Conservation (phyloP, 2,113 vertebrate species). For the Megaleporinus macrocephalus region DNA sequence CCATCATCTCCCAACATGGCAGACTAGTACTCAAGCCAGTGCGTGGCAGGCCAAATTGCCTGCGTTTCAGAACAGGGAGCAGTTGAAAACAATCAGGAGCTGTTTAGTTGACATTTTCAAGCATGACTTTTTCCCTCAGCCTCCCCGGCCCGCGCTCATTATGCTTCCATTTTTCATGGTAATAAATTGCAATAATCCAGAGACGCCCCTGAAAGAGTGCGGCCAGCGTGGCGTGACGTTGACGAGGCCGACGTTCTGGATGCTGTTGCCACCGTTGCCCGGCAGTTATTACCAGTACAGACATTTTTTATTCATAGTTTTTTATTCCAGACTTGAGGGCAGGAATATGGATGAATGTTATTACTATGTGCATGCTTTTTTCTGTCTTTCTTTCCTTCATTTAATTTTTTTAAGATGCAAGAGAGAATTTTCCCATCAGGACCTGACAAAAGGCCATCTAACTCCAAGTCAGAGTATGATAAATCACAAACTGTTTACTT, state of each 20-base stretch:
- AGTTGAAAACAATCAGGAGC: conserved; percentile 76
- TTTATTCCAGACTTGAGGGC: conserved; percentile 73
- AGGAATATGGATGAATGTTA: conserved; percentile 81
- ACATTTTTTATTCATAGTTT: conserved; percentile 80
- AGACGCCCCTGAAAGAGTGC: conserved; percentile 64
- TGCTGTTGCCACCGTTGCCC: conserved; percentile 65
- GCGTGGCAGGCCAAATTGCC: conserved; percentile 63
- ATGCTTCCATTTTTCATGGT: conserved; percentile 76
- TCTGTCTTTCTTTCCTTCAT: conserved; percentile 51
- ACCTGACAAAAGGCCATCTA: conserved; percentile 77
- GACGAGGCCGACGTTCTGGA: conserved; percentile 68
- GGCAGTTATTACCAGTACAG: conserved; percentile 77
- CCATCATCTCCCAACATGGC: conserved; percentile 71
- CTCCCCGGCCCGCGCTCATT: conserved; percentile 64
- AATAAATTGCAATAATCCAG: conserved; percentile 83
- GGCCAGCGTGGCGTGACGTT: conserved; percentile 71
- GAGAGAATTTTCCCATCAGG: conserved; percentile 73
- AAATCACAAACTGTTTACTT: conserved; percentile 83
- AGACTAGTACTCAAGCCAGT: conserved; percentile 63
- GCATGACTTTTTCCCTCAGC: conserved; percentile 74
- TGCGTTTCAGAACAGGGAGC: conserved; percentile 69
- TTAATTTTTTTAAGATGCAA: conserved; percentile 47
- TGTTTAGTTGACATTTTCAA: conserved; percentile 80
- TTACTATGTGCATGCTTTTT: conserved; percentile 78
- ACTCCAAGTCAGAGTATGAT: conserved; percentile 78